Conservation (phyloP, 2,797 vertebrate genomes). For the Zenarchopterus dispar region DNA sequence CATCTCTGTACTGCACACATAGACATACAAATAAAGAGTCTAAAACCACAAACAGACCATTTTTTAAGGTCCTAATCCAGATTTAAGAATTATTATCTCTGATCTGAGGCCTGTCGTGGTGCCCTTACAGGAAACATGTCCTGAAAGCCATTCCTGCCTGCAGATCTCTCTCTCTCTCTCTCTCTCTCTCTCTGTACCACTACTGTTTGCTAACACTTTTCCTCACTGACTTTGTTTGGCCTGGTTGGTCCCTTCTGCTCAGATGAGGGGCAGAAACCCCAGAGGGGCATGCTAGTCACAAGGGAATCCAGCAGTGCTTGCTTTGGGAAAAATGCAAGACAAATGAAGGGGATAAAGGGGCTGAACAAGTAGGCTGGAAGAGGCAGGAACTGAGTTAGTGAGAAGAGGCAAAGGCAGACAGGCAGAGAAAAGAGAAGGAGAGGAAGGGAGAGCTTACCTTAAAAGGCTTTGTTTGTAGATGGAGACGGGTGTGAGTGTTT, state of each 20-base stretch:
- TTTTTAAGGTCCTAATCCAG: conserved; percentile 16
- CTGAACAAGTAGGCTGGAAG: conserved; percentile 4
- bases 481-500: conserved; percentile 54
- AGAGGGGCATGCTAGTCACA: conserved; percentile 34
- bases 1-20: conserved; percentile 35
- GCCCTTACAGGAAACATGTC: too few species aligned
- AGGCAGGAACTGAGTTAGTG: conserved; percentile 18
- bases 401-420: conserved; percentile 35
- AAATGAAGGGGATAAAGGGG: conserved; percentile 2
- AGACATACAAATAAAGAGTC: conserved; percentile 18
- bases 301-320: conserved; percentile 28
- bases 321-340: conserved; percentile 6
- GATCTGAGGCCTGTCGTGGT: too few species aligned
- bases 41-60: conserved; percentile 20
- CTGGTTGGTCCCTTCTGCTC: conserved; percentile 25
- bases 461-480: conserved; percentile 76
- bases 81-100: conserved; percentile 12
- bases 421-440: conserved; percentile 18
- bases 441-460: conserved; percentile 71
- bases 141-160: background rate
- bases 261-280: conserved; percentile 25
- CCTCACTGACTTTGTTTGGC: conserved; percentile 17
- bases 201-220: conserved; percentile 44
- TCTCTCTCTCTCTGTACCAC: conserved; percentile 5
- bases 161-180: conserved; percentile 5